Base-by-base conservation (phyloP, 2,888 invertebrate species). In the Oligia latruncula region DNA sequence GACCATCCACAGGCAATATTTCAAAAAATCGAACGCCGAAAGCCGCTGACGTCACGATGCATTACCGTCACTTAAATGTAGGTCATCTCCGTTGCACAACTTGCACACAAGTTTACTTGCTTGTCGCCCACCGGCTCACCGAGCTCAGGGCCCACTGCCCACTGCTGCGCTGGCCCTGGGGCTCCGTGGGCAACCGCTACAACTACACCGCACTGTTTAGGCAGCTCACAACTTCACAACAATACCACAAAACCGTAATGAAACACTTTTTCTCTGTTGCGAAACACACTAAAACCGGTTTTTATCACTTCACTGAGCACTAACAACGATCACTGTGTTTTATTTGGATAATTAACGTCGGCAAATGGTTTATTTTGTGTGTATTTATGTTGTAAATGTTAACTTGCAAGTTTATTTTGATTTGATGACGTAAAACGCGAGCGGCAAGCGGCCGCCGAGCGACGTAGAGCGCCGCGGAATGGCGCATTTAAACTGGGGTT, bases 401-500 rank as follows among this genome's bases (percentile, higher is more conserved):
- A 74, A 86, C 84, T 83, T 88, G 2, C 84, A 84, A 91, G 92
- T 93, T 93, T 95, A 91, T 93, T 60, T 91, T 92, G 90, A 87
- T 93, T 91, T 92, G 90, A 87, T 93, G 92, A 92, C 92, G 91
- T 91, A 88, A 88, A 85, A 76, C 82, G 77, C 78, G 87, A 85
- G 87, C 89, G 90, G 49, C 86, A 73, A 86, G 71, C 90, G 82
- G 29, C 82, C 86, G 76, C 60, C 90, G 87, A 89, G 87, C 88
- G 89, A 83, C 82, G 82, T 83, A 70, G 87, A 86, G 87, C 88
- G 88, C 86, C 92, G 93, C 93, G 92, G 92, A 95, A 94, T 95
- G 95, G 95, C 95, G 95, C 94, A 95, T 93, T 93, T 91, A 55
- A 78, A 17, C 67, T 75, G 92, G 90, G n/a, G 94, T 91, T 95